Evolutionary conservation across 30 jellyfish, hydroid and myxozoan genomes (phyloP).

Genomic region (Aurelia aurita complex sp. Pacific): DNA sequence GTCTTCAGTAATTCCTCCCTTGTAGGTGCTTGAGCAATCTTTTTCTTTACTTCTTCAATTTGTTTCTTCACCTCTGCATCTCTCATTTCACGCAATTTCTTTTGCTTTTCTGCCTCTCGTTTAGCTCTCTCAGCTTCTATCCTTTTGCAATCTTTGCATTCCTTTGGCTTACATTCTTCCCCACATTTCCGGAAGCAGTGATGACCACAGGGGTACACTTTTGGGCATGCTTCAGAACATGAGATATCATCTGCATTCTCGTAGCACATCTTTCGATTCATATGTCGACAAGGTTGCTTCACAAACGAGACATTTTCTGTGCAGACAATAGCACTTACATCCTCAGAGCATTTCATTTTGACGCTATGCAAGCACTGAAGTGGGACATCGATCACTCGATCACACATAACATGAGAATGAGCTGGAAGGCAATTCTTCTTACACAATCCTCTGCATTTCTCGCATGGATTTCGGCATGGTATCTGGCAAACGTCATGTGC

Average conservation of each 20-base stretch:
- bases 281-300: slow-evolving; percentile 38
- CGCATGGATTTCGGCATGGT: slow-evolving; percentile 1
- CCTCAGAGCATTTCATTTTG: slow-evolving; percentile 35
- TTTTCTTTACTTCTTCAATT: slow-evolving; percentile 6
- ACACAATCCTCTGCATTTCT: slow-evolving; percentile 11
- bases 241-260: slow-evolving; percentile 24
- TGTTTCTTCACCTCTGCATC: slow-evolving; percentile 5
- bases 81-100: slow-evolving; percentile 1
- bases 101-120: slow-evolving; percentile 21
- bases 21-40: not conserved
- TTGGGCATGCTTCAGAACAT: slow-evolving; percentile 43
- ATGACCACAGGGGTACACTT: slow-evolving; percentile 41
- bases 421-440: slow-evolving; percentile 11
- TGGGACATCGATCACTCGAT: not conserved
- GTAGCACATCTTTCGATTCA: slow-evolving; percentile 27
- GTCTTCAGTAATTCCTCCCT: slow-evolving; percentile 14
- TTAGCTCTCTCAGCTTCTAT: slow-evolving; percentile 6
- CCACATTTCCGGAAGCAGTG: slow-evolving; percentile 37
- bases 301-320: not conserved
- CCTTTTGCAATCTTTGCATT: slow-evolving; percentile 27
- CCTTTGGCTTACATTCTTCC: slow-evolving; percentile 5
- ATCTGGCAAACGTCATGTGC: slow-evolving; percentile 30
- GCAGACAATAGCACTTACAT: slow-evolving; percentile 5
- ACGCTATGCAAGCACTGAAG: slow-evolving; percentile 56
- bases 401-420: slow-evolving; percentile 21